Conservation (phyloP, 2,888 invertebrate species). For the Drosophila kuntzei region DNA sequence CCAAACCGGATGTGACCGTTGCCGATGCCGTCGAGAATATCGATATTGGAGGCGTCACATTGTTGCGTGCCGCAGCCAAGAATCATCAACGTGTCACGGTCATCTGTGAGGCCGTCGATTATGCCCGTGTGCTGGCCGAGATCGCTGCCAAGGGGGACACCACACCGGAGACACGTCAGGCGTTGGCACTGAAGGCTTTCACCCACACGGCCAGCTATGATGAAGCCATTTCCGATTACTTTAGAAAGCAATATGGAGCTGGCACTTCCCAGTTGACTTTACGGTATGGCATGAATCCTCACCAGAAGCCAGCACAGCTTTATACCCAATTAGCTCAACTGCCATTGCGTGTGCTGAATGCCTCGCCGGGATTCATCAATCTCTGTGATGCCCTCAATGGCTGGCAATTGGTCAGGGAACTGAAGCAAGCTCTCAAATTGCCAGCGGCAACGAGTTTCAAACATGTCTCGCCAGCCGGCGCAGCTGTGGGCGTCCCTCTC, state of each 20-base stretch:
- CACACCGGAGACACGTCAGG: conserved; percentile 88
- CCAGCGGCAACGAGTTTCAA: conserved; percentile 99
- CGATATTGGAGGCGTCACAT: conserved; percentile 98
- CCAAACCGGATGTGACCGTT: conserved; percentile 92
- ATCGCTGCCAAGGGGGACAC: conserved; percentile 90
- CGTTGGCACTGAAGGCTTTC: conserved; percentile 96
- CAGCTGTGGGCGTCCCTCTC: conserved; percentile 95
- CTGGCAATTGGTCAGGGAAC: conserved; percentile 97
- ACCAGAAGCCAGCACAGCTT: conserved; percentile 97
- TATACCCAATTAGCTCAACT: conserved; percentile 92
- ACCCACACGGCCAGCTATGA: conserved; percentile 98
- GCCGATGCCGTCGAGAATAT: conserved; percentile 98
- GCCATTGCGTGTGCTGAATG: conserved; percentile 95
- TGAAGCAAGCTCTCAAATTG: conserved; percentile 91
- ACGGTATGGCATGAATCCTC: conserved; percentile 99
- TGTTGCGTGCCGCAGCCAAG: conserved; percentile 98
- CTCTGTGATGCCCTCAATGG: conserved; percentile 98
- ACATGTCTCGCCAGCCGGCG: conserved; percentile 99
- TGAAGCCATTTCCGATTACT: conserved; percentile 96
- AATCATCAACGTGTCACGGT: conserved; percentile 98
- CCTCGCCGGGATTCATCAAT: conserved; percentile 98
- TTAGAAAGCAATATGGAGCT: conserved; percentile 94
- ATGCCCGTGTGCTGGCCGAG: conserved; percentile 91
- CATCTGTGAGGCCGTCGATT: conserved; percentile 96
- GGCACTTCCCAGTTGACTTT: conserved; percentile 92